Evolutionary conservation across 2,888 invertebrate genomes (phyloP).

Genomic region (Hypsopygia costalis): DNA sequence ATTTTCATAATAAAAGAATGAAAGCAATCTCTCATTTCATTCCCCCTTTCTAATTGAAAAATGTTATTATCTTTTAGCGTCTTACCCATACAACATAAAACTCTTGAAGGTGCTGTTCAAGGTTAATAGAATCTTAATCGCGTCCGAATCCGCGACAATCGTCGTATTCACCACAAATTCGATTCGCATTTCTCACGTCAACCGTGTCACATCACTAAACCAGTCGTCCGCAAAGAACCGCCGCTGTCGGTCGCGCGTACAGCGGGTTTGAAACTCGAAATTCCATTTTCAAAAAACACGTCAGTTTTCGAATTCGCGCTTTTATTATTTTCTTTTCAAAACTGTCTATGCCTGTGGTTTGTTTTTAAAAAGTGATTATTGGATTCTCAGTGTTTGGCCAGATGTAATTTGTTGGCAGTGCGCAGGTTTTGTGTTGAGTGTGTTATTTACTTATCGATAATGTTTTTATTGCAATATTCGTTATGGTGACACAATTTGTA

Average conservation of each 20-base stretch:
- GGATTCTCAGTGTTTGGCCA: background rate
- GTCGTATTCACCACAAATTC: background rate
- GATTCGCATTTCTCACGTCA: constrained; percentile 5
- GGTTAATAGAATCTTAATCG: no score
- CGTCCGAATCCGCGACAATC: no score
- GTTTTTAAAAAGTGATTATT: background rate
- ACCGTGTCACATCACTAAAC: constrained; percentile 46
- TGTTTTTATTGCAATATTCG: constrained; percentile 36
- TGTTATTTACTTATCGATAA: constrained; percentile 20
- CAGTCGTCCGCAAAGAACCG: constrained; percentile 51
- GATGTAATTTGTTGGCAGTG: constrained; percentile 3
- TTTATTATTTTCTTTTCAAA: background rate
- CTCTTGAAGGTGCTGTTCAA: no score
- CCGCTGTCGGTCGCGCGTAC: constrained; percentile 45
- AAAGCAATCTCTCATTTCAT: no score
- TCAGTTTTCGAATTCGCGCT: background rate
- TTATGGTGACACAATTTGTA: constrained; percentile 44
- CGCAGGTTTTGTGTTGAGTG: constrained; percentile 7
- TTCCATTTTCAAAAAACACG: constrained; percentile 22
- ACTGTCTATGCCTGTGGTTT: background rate
- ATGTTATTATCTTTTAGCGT: no score
- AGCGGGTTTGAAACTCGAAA: constrained; percentile 27
- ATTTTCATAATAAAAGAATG: no score
- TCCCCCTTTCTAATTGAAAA: no score
- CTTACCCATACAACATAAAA: no score